Evolutionary conservation across 2,888 invertebrate genomes (phyloP).

Genomic region (Tanytarsus gracilentus): DNA sequence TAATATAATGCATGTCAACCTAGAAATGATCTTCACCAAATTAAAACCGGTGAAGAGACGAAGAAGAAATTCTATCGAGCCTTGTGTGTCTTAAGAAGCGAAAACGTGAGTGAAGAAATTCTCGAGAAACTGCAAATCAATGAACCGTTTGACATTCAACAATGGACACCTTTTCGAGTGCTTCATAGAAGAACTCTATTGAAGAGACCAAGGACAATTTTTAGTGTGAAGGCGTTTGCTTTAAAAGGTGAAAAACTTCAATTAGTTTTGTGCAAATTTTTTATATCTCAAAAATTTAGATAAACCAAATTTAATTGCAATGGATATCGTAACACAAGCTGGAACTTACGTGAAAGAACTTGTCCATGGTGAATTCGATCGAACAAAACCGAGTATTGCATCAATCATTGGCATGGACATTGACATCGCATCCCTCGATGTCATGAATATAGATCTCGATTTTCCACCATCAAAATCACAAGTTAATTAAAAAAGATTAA

Average conservation of each 20-base stretch:
- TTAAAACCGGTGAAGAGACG: constrained; percentile 80
- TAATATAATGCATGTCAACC: background rate
- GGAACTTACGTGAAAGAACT: constrained; percentile 98
- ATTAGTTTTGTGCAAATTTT: background rate
- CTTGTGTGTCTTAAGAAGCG: constrained; percentile 51
- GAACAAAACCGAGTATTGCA: constrained; percentile 70
- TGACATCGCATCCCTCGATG: constrained; percentile 90
- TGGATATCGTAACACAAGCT: constrained; percentile 72
- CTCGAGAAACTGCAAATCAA: constrained; percentile 45
- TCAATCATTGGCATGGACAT: constrained; percentile 57
- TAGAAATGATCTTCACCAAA: constrained; percentile 55
- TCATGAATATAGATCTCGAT: constrained; percentile 61
- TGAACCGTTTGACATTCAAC: constrained; percentile 51
- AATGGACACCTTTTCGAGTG: constrained; percentile 85
- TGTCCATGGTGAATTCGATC: constrained; percentile 89
- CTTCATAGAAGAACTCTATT: constrained; percentile 74
- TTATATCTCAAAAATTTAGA: background rate
- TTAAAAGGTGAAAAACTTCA: constrained; percentile 42
- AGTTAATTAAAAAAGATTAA: background rate
- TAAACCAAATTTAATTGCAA: constrained; percentile 45
- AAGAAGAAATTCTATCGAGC: constrained; percentile 85
- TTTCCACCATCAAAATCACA: constrained; percentile 53
- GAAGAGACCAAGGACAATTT: constrained; percentile 56
- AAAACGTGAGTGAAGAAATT: constrained; percentile 47
- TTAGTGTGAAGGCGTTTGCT: constrained; percentile 52